Evolutionary conservation across 2,888 invertebrate species (phyloP).

Genomic region (Ctena decussata): DNA sequence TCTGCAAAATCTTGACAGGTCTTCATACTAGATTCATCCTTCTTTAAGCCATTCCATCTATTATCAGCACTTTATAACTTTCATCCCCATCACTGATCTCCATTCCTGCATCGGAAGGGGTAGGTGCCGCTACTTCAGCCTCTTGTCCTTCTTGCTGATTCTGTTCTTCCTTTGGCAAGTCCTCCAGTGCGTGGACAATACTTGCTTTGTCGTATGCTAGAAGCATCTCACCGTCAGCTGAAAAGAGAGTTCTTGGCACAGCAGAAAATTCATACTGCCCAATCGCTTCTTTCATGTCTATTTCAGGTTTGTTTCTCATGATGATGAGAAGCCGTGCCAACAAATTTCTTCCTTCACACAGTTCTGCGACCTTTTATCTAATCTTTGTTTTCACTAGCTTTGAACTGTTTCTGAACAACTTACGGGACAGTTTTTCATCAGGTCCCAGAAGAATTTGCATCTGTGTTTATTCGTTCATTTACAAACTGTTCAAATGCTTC

Average conservation of each 20-base stretch:
- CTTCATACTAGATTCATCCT: neutral
- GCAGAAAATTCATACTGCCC: neutral
- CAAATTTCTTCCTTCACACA: constrained; percentile 7
- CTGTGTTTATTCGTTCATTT: neutral
- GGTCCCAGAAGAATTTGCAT: neutral
- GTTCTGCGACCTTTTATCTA: neutral
- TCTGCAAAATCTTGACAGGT: constrained; percentile 5
- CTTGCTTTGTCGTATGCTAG: constrained; percentile 8
- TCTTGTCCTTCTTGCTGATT: neutral
- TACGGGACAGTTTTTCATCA: neutral
- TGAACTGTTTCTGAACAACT: neutral
- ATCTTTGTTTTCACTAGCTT: constrained; percentile 1
- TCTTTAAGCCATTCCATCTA: neutral
- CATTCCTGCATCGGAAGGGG: neutral
- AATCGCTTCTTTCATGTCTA: neutral
- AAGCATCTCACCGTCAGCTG: neutral
- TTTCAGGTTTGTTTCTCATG: constrained; percentile 4
- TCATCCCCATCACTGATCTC: neutral
- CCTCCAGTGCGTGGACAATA: neutral
- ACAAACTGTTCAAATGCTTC: neutral
- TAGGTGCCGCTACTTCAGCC: neutral
- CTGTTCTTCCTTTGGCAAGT: neutral
- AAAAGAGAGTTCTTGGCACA: neutral
- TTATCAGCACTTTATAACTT: neutral
- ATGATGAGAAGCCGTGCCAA: neutral